Conservation (phyloP, 2,797 vertebrate species). For the Meriones psammophilus region DNA sequence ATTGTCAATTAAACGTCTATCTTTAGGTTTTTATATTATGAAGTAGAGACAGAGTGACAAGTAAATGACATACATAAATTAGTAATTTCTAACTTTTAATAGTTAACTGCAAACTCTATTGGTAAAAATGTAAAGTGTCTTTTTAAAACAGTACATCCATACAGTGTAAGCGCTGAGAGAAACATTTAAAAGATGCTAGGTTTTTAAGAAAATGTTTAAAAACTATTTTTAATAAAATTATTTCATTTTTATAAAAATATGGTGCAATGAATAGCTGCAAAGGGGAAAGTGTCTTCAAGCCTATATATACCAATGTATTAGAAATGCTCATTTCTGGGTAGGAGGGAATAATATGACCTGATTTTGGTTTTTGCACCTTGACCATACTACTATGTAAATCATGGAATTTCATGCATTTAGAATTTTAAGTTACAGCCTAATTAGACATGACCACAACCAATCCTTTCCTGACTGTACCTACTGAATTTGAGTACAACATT, state of each 20-base stretch:
- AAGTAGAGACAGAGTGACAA: background rate
- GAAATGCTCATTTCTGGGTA: background rate
- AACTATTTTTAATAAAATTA: background rate
- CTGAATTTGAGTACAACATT: background rate
- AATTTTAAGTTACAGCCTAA: conserved; percentile 41
- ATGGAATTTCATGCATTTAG: conserved; percentile 32
- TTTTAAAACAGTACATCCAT: conserved; percentile 30
- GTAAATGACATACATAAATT: conserved; percentile 37
- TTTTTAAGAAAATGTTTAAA: conserved; percentile 55
- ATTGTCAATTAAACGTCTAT: conserved; percentile 10
- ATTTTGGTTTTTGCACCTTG: background rate
- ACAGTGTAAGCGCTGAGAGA: background rate
- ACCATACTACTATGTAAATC: background rate
- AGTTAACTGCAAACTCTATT: conserved; percentile 51
- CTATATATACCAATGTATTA: conserved; percentile 49
- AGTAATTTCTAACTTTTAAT: conserved; percentile 53
- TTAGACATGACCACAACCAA: conserved; percentile 36
- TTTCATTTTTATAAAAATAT: conserved; percentile 46
- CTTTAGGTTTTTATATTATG: background rate
- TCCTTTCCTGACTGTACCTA: conserved; percentile 34
- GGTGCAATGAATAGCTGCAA: background rate
- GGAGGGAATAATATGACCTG: background rate
- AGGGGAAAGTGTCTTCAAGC: conserved; percentile 29
- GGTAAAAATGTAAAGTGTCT: conserved; percentile 33
- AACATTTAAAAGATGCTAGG: conserved; percentile 31